Percentiles rank a stretch among this genome's conserved stretches.
Evolutionary conservation across 2,113 vertebrate genomes (phyloP).

Genomic region (Poeciliopsis prolifica): DNA sequence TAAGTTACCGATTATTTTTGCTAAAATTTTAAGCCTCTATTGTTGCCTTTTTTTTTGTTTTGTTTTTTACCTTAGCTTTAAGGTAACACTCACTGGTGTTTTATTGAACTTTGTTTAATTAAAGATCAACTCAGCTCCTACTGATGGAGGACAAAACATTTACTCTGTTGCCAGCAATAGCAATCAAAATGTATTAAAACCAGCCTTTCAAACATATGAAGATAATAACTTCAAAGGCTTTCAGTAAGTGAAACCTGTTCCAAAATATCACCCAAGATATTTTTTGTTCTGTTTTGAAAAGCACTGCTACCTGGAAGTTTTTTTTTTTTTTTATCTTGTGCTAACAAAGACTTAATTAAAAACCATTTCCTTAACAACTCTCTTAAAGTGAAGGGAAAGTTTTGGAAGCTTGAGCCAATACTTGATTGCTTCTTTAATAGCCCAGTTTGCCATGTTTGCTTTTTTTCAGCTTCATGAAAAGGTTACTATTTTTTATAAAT

Average conservation of each 20-base stretch:
- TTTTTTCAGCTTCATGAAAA: slow-evolving; percentile 10
- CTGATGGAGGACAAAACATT: background rate
- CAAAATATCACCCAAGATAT: too few relatives aligned
- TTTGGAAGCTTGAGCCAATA: slow-evolving; percentile 7
- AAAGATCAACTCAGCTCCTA: background rate
- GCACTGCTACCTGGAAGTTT: background rate
- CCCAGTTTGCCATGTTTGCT: slow-evolving; percentile 5
- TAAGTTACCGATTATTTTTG: too few relatives aligned
- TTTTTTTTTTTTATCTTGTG: background rate
- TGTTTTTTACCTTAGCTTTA: too few relatives aligned
- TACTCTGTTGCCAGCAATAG: background rate
- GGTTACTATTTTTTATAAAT: slow-evolving; percentile 29
- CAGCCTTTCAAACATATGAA: too few relatives aligned
- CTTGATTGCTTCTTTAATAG: slow-evolving; percentile 23
- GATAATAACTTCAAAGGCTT: too few relatives aligned
- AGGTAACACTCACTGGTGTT: too few relatives aligned
- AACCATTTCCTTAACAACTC: background rate
- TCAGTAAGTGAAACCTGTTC: too few relatives aligned
- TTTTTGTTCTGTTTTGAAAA: too few relatives aligned
- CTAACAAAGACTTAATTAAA: background rate
- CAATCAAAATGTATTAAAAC: too few relatives aligned
- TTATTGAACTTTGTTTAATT: background rate
- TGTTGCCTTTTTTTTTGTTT: too few relatives aligned
- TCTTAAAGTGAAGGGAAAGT: slow-evolving; percentile 1
- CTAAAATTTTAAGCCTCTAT: too few relatives aligned